phyloP scores from a whole-genome alignment of 2,113 vertebrate genomes.

The Ptilorrhoa leucosticta region DNA sequence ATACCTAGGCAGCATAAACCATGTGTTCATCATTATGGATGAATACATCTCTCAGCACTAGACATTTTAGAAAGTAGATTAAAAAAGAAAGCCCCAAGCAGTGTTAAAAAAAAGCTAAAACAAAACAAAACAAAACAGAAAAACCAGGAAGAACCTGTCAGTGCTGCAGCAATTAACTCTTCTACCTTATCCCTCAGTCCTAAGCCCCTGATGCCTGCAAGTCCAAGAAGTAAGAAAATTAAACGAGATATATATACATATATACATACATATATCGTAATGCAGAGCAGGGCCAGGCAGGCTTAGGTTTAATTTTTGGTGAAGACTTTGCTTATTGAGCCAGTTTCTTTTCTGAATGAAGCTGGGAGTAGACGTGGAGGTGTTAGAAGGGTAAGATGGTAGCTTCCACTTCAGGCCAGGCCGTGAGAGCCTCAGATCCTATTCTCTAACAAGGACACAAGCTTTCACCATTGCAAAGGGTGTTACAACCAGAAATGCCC shows the following conservation, averaged over 20 bases:
- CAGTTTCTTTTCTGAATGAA: background rate
- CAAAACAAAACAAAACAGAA: background rate
- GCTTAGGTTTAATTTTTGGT: conserved; percentile 43
- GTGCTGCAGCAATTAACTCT: background rate
- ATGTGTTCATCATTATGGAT: conserved; percentile 28
- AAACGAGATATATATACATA: background rate
- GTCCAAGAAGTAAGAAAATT: background rate
- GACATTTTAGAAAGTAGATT: conserved; percentile 7
- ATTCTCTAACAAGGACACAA: background rate
- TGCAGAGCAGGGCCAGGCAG: background rate
- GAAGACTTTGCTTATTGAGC: background rate
- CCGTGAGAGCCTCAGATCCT: background rate
- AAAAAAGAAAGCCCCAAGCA: background rate
- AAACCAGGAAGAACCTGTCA: background rate
- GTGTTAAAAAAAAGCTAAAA: background rate
- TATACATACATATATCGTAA: background rate
- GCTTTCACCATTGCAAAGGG: background rate
- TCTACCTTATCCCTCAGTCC: background rate
- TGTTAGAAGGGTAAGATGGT: background rate
- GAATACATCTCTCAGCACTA: conserved; percentile 22
- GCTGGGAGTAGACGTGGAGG: background rate
- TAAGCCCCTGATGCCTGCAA: background rate
- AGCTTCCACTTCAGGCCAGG: background rate
- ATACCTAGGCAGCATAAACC: background rate
- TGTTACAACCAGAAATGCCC: background rate